Evolutionary conservation across 1,140 invertebrate species (phyloP).

Genomic region (Alviniconcha marisindica): DNA sequence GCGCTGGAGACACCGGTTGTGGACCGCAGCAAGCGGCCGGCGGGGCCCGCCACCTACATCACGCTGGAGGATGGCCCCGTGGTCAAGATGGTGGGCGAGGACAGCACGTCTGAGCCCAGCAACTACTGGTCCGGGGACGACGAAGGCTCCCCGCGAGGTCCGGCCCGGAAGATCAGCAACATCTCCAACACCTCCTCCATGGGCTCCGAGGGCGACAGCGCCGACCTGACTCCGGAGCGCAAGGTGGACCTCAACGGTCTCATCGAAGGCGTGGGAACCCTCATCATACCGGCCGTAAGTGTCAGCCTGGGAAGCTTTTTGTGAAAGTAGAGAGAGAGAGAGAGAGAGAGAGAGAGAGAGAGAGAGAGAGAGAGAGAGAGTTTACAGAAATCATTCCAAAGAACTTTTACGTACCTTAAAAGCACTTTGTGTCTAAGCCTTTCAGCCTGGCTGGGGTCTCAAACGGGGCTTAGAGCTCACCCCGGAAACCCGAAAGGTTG

Average conservation of each 20-base stretch:
- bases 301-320: too few species aligned
- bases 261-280: slow-evolving; percentile 64
- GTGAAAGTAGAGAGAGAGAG: too few species aligned
- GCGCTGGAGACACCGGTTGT: slow-evolving; percentile 5
- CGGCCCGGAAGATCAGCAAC: slow-evolving; percentile 58
- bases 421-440: too few species aligned
- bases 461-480: too few species aligned
- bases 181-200: slow-evolving; percentile 56
- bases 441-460: too few species aligned
- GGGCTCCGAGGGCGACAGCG: slow-evolving; percentile 55
- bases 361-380: too few species aligned
- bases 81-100: slow-evolving; percentile 31
- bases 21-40: neutral
- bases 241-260: slow-evolving; percentile 59
- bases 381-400: too few species aligned
- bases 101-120: slow-evolving; percentile 30
- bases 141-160: slow-evolving; percentile 40
- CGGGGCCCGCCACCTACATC: slow-evolving; percentile 1
- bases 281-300: slow-evolving; percentile 67
- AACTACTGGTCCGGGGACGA: slow-evolving; percentile 42
- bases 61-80: slow-evolving; percentile 24
- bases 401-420: too few species aligned
- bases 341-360: too few species aligned
- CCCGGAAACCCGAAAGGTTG: too few species aligned
- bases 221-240: slow-evolving; percentile 42